Percentiles rank a stretch among this genome's conserved stretches.
phyloP scores from a whole-genome alignment of 1,140 invertebrate genomes.

The Pinna nobilis region DNA sequence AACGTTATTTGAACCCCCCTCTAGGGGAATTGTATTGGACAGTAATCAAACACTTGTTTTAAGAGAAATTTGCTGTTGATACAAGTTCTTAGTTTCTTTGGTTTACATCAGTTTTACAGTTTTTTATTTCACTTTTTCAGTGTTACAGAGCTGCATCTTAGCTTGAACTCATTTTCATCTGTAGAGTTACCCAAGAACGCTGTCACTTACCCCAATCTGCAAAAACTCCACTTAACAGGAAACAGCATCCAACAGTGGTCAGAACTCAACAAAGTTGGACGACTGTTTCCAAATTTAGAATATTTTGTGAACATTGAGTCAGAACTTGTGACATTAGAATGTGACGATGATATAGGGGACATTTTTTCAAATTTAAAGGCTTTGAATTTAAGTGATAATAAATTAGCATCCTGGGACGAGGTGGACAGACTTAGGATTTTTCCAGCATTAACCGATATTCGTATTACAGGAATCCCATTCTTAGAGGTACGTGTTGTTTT shows the following conservation, averaged over 20 bases:
- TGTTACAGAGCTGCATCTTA: slow-evolving; percentile 92
- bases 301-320: slow-evolving; percentile 90
- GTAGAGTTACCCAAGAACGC: slow-evolving; percentile 79
- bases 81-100: slow-evolving; percentile 17
- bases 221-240: slow-evolving; percentile 51
- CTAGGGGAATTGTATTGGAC: too few species aligned
- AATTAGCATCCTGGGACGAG: slow-evolving; percentile 89
- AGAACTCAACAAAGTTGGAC: slow-evolving; percentile 87
- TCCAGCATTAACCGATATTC: slow-evolving; percentile 86
- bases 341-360: slow-evolving; percentile 13
- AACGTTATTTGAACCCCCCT: too few species aligned
- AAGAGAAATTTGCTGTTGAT: not conserved
- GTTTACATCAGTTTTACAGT: not conserved
- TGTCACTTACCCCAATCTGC: slow-evolving; percentile 73
- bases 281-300: slow-evolving; percentile 86
- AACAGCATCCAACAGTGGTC: slow-evolving; percentile 88
- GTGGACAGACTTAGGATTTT: slow-evolving; percentile 89
- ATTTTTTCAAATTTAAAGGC: slow-evolving; percentile 82
- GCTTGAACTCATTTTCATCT: slow-evolving; percentile 85
- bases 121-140: slow-evolving; percentile 64
- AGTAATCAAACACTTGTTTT: too few species aligned
- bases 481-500: slow-evolving; percentile 77
- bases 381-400: slow-evolving; percentile 89
- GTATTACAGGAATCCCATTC: slow-evolving; percentile 81
- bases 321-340: slow-evolving; percentile 60